phyloP scores from a whole-genome alignment of 2,113 vertebrate genomes.

The Triplophysa tibetana region DNA sequence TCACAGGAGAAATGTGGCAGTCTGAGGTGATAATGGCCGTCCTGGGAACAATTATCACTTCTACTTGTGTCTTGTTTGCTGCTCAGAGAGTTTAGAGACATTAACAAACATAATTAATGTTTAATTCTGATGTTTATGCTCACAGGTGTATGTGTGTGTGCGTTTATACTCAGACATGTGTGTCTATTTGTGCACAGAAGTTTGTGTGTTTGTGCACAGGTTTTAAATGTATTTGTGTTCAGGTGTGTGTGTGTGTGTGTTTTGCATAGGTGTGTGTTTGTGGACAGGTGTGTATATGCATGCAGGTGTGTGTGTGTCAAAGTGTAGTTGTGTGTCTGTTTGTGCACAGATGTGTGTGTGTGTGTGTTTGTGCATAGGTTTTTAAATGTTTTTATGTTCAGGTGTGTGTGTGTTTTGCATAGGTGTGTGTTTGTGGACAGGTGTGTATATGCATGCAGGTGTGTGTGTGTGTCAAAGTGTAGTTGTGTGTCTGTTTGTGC shows the following conservation, averaged over 20 bases:
- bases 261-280: neutral
- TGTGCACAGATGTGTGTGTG: neutral
- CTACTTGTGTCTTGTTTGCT: neutral
- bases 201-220: too few species aligned
- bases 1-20: neutral
- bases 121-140: neutral
- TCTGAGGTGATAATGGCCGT: conserved; percentile 9
- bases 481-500: too few species aligned
- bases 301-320: neutral
- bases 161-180: too few species aligned
- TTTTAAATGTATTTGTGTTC: too few species aligned
- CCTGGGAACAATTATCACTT: conserved; percentile 24
- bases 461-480: neutral
- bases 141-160: neutral
- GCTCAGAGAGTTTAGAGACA: neutral
- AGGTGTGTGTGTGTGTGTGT: too few species aligned
- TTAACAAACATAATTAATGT: neutral
- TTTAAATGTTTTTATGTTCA: too few species aligned
- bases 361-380: too few species aligned
- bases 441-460: neutral
- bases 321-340: too few species aligned
- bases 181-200: too few species aligned
- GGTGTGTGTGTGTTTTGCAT: neutral
- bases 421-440: too few species aligned
- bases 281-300: neutral